These are phyloP conservation scores for Phengaris alcon DNA, from an alignment of 2,888 invertebrate species.

Conservation along the genomic window DNA sequence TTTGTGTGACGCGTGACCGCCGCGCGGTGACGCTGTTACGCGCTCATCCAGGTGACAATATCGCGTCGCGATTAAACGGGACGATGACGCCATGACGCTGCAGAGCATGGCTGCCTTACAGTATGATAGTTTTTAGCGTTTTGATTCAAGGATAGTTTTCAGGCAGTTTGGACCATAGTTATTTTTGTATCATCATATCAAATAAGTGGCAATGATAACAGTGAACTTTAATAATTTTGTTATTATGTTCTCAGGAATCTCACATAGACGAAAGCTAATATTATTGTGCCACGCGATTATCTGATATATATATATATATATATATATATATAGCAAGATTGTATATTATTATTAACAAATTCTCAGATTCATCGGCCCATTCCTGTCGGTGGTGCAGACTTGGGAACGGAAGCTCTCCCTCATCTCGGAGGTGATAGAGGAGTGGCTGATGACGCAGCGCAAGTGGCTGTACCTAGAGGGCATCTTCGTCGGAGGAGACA, in stretches of 20 bases:
- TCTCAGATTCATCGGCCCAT: slow-evolving; percentile 91
- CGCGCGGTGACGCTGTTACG: slow-evolving; percentile 81
- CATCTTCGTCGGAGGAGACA: slow-evolving; percentile 94
- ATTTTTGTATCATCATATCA: too few relatives aligned
- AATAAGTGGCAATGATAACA: too few relatives aligned
- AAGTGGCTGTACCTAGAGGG: slow-evolving; percentile 96
- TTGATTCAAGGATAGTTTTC: too few relatives aligned
- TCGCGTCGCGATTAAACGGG: slow-evolving; percentile 87
- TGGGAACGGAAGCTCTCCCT: slow-evolving; percentile 91
- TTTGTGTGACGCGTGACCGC: slow-evolving; percentile 80
- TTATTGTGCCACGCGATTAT: too few relatives aligned
- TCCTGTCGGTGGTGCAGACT: slow-evolving; percentile 88
- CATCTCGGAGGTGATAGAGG: slow-evolving; percentile 91
- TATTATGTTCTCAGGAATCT: too few relatives aligned
- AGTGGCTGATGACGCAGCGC: slow-evolving; percentile 91
- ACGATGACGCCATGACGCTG: slow-evolving; percentile 93
- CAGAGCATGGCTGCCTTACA: slow-evolving; percentile 95
- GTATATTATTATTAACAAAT: not conserved
- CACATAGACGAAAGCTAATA: too few relatives aligned
- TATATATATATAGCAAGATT: too few relatives aligned
- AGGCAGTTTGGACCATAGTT: too few relatives aligned
- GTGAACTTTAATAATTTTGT: too few relatives aligned
- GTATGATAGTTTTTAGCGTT: slow-evolving; percentile 53
- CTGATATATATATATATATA: too few relatives aligned
- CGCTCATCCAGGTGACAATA: slow-evolving; percentile 91